phyloP scores from a whole-genome alignment of 2,797 vertebrate genomes.

The Gymnoscopelus microlampas region DNA sequence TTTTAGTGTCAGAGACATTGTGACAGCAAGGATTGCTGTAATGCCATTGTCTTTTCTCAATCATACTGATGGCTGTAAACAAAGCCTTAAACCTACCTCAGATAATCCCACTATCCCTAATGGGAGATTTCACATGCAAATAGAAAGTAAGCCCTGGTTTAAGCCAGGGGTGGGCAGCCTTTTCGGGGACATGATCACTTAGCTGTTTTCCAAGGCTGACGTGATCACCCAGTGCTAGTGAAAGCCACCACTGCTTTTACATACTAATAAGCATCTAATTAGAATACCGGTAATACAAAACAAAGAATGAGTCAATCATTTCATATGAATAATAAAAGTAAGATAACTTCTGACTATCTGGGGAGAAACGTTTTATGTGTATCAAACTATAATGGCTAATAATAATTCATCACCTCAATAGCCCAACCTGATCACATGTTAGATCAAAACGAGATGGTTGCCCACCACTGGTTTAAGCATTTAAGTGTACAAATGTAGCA shows the following conservation, averaged over 20 bases:
- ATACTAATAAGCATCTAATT: too few species aligned
- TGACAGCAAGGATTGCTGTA: constrained; percentile 61
- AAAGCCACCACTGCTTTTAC: too few species aligned
- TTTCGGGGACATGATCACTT: neutral
- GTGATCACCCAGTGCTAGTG: neutral
- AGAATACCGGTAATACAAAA: too few species aligned
- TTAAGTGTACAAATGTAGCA: too few species aligned
- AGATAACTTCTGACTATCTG: too few species aligned
- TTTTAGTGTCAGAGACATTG: constrained; percentile 69
- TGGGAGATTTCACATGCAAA: constrained; percentile 44
- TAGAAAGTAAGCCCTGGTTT: constrained; percentile 22
- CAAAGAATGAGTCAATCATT: neutral
- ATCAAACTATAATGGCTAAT: too few species aligned
- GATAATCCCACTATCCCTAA: constrained; percentile 38
- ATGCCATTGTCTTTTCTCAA: constrained; percentile 75
- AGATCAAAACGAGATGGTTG: too few species aligned
- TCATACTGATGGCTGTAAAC: constrained; percentile 76
- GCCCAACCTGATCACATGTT: too few species aligned
- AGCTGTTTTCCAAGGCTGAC: neutral
- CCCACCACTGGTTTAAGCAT: too few species aligned
- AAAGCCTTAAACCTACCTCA: constrained; percentile 50
- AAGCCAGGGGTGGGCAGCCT: constrained; percentile 42
- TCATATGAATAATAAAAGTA: neutral
- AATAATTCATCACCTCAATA: too few species aligned
- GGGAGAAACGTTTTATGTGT: too few species aligned